These are phyloP conservation scores for Sphyrna mokarran DNA, from an alignment of 2,113 vertebrate genomes.

Conservation along the genomic window DNA sequence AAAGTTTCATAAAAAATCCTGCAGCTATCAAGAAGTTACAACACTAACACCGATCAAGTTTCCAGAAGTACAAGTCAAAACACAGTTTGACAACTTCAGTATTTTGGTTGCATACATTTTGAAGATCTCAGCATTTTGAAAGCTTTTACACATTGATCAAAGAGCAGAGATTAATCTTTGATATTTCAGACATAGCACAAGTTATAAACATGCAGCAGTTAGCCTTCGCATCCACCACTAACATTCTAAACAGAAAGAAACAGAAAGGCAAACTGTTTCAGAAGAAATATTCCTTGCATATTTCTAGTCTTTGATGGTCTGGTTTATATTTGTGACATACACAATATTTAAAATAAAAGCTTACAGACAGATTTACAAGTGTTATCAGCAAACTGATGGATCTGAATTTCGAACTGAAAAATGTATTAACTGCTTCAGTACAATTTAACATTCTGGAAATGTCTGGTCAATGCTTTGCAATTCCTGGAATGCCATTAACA, in stretches of 20 bases:
- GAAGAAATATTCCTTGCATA: background rate
- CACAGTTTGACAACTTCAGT: background rate
- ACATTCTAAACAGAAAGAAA: background rate
- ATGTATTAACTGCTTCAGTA: background rate
- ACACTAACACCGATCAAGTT: background rate
- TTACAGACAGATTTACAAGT: background rate
- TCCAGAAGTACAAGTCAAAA: background rate
- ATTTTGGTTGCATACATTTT: background rate
- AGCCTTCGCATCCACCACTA: background rate
- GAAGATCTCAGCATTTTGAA: background rate
- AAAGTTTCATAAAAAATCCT: background rate
- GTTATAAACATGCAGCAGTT: background rate
- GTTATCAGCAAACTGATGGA: background rate
- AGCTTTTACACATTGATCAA: background rate
- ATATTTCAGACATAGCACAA: background rate
- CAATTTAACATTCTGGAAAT: constrained; percentile 1
- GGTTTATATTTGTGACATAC: background rate
- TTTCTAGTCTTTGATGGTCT: background rate
- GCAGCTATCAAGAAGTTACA: background rate
- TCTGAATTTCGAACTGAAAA: background rate
- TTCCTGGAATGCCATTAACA: background rate
- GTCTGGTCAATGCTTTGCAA: background rate
- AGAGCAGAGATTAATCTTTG: background rate
- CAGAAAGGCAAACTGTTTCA: background rate
- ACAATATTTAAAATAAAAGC: too few relatives aligned